Conservation (phyloP, 2,797 vertebrate genomes). For the Xyrichtys novacula region DNA sequence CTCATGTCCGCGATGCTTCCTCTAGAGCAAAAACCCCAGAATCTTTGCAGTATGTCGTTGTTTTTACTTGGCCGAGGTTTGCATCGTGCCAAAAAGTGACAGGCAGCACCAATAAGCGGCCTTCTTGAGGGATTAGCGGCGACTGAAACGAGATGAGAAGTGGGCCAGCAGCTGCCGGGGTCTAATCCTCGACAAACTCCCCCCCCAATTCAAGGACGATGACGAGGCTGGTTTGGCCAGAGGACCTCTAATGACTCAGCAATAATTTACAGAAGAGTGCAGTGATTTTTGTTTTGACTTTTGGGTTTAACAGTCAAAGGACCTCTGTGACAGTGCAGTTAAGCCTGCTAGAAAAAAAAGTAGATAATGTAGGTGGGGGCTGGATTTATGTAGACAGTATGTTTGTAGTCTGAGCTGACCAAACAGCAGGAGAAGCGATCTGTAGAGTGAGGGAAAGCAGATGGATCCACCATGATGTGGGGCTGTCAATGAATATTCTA, state of each 20-base stretch:
- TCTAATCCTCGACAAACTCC: slow-evolving; percentile 70
- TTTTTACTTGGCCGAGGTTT: slow-evolving; percentile 16
- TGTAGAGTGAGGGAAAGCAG: no score
- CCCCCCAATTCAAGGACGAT: slow-evolving; percentile 74
- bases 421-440: no score
- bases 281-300: slow-evolving; percentile 37
- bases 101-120: slow-evolving; percentile 38
- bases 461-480: no score
- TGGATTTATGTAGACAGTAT: no score
- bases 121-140: slow-evolving; percentile 67
- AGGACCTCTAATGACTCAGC: slow-evolving; percentile 20
- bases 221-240: slow-evolving; percentile 62
- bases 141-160: slow-evolving; percentile 61
- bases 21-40: slow-evolving; percentile 15
- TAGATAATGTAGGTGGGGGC: no score
- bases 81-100: slow-evolving; percentile 34
- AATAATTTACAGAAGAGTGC: slow-evolving; percentile 58
- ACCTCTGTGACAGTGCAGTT: slow-evolving; percentile 13
- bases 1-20: slow-evolving; percentile 32
- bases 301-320: slow-evolving; percentile 39
- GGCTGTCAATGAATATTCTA: no score
- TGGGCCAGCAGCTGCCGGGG: slow-evolving; percentile 59
- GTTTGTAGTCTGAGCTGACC: no score
- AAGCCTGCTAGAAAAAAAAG: no score
- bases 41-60: slow-evolving; percentile 24